phyloP scores from a whole-genome alignment of 92 coral and sea anemone species.

The Phymanthus crucifer region DNA sequence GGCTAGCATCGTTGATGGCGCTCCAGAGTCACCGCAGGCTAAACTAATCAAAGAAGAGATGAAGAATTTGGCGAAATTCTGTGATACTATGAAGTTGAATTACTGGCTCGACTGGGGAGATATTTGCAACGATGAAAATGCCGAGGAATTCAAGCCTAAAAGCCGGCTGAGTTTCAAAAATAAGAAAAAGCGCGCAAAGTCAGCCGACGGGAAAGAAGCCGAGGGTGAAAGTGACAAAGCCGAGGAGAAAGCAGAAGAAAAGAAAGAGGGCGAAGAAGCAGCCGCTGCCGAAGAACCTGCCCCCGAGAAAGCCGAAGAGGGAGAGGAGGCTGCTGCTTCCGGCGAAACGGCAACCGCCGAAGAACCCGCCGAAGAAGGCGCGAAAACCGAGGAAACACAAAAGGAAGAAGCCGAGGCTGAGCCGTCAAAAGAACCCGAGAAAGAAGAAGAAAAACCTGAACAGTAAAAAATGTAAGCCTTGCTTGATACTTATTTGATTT shows the following conservation, averaged over 20 bases:
- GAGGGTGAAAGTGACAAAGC: slow-evolving; percentile 52
- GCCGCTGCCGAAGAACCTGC: slow-evolving; percentile 48
- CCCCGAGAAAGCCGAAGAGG: slow-evolving; percentile 44
- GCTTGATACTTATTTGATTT: slow-evolving; percentile 13
- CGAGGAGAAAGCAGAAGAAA: slow-evolving; percentile 59
- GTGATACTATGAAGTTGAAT: slow-evolving; percentile 90
- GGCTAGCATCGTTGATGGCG: slow-evolving; percentile 84
- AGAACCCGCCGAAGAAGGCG: slow-evolving; percentile 65
- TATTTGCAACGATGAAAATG: slow-evolving; percentile 84
- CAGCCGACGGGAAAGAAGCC: slow-evolving; percentile 56
- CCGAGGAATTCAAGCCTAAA: slow-evolving; percentile 84
- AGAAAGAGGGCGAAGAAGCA: slow-evolving; percentile 48
- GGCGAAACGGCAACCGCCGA: slow-evolving; percentile 64
- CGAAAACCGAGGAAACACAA: slow-evolving; percentile 60
- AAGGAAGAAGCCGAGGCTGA: slow-evolving; percentile 37
- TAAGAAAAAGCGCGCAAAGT: slow-evolving; percentile 70
- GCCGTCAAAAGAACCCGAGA: slow-evolving; percentile 47
- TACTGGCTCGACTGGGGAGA: slow-evolving; percentile 95
- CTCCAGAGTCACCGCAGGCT: slow-evolving; percentile 86
- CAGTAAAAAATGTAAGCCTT: slow-evolving; percentile 49
- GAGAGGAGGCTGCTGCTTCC: slow-evolving; percentile 61
- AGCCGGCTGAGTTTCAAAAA: slow-evolving; percentile 77
- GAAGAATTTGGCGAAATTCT: slow-evolving; percentile 81
- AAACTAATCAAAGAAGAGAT: slow-evolving; percentile 81
- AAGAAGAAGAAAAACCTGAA: slow-evolving; percentile 38